Evolutionary conservation across 2,113 vertebrate genomes (phyloP), one percentile per base, ranked within the genome.

Genomic region (Nibea albiflora): DNA sequence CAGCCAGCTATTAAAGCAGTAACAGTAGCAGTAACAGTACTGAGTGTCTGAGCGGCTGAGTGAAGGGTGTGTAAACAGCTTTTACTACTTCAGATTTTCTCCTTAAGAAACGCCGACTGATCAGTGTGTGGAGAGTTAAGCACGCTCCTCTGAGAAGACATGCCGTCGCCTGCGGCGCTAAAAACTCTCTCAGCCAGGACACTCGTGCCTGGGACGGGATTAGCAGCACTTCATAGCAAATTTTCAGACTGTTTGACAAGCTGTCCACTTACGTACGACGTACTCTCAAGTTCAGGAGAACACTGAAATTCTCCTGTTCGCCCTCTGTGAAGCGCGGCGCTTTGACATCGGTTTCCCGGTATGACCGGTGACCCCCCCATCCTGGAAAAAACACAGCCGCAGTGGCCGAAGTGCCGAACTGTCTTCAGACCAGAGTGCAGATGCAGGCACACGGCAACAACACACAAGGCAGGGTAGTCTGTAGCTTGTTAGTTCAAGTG

Each of bases 401-500:
- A 57, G 52, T 7, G 19, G 28, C n/a, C 11, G 28, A 76, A 58
- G 63, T 10, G 31, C 31, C n/a, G n/a, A n/a, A n/a, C 39, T 73
- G 58, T 5, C 54, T 75, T 72, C 46, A 74, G 70, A 52, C 66
- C 31, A 7, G 31, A 46, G 44, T 46, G 31, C 26, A 84, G 73
- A 16, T 31, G 71, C 63, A 58, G 6, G 8, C 44, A 24, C 61
- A 71, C 49, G 64, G 22, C 62, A 31, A 63, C 53, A 54, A 67
- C 65, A 72, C 71, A 60, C 58, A 64, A 11, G 65, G 42, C 73
- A 26, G 54, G 65, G 56, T 16, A 50, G 75, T 74, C 74, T 63
- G 65, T 16, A 52, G 83, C 85, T 62, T 83, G 76, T 87, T 86
- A 85, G 75, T 82, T 82, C 80, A 90, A 80, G 66, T 90, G 88